Evolutionary conservation across 2,113 vertebrate genomes (phyloP).

Genomic region (Bufo gargarizans): DNA sequence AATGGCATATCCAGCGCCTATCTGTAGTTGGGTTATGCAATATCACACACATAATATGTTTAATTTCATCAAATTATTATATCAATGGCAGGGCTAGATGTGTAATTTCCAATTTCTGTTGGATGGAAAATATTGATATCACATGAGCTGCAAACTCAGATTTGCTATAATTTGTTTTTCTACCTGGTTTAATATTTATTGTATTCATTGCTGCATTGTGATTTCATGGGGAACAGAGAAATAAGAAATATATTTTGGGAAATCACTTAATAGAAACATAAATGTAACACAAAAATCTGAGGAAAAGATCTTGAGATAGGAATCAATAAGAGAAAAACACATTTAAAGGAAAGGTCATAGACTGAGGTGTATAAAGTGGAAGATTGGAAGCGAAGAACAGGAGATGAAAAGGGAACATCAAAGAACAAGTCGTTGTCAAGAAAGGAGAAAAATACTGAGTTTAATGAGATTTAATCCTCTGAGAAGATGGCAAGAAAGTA

Average conservation of each 20-base stretch:
- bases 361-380: not conserved
- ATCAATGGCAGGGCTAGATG: no score
- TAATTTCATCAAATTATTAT: no score
- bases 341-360: conserved; percentile 26
- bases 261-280: conserved; percentile 3
- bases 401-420: conserved; percentile 36
- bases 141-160: no score
- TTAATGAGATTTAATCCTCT: conserved; percentile 26
- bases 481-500: not conserved
- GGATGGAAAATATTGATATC: no score
- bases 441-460: not conserved
- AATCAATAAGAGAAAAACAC: conserved; percentile 9
- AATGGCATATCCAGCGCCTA: no score
- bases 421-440: not conserved
- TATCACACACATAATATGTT: no score
- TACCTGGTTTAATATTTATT: no score
- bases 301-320: not conserved
- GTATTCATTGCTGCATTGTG: not conserved
- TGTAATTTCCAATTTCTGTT: no score
- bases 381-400: not conserved
- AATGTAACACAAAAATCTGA: not conserved
- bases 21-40: no score
- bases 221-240: not conserved
- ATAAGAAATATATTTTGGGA: not conserved
- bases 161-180: no score